These are phyloP conservation scores for Cuculus canorus DNA, from an alignment of 2,797 vertebrate species.

Conservation along the genomic window DNA sequence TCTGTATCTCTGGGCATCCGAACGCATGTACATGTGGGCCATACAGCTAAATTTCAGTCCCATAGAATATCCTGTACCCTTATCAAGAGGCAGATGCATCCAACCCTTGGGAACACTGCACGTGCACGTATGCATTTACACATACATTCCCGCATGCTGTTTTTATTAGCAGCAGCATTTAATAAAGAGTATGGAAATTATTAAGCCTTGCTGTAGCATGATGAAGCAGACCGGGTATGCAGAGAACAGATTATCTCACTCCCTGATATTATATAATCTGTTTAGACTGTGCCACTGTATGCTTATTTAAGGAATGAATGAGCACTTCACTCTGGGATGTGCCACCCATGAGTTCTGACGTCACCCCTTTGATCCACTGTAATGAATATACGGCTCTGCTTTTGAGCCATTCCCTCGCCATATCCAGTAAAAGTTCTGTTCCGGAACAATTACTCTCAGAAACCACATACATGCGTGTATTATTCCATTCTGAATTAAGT, in stretches of 20 bases:
- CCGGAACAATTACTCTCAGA: background rate
- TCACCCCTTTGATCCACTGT: conserved; percentile 19
- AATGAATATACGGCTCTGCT: background rate
- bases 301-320: conserved; percentile 60
- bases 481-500: background rate
- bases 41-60: background rate
- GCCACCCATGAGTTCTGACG: conserved; percentile 45
- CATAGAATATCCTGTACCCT: background rate
- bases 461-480: accelerated
- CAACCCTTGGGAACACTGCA: background rate
- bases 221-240: background rate
- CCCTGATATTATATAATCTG: conserved; percentile 60
- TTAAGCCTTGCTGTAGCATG: background rate
- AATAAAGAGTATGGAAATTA: background rate
- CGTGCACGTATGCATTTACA: background rate
- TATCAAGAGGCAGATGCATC: background rate
- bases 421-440: background rate
- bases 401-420: background rate
- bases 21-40: background rate
- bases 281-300: conserved; percentile 53
- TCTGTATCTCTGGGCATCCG: background rate
- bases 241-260: conserved; percentile 28
- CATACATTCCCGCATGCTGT: background rate
- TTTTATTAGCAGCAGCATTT: background rate
- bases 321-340: background rate